Evolutionary conservation across 2,888 invertebrate genomes (phyloP), one percentile per base, ranked within the genome.

Genomic region (Apantesis nais): DNA sequence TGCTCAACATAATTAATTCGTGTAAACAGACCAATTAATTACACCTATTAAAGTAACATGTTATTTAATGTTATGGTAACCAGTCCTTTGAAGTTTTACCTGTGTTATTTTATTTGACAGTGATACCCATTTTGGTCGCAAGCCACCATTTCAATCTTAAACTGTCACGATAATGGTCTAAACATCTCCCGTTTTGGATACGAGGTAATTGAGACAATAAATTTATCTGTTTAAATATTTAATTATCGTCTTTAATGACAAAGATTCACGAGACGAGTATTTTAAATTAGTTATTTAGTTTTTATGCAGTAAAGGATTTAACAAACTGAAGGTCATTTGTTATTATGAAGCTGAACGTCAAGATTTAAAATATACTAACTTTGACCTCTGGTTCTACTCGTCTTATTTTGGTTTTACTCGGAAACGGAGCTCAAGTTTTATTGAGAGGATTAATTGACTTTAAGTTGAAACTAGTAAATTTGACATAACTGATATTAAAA

Each of bases 11-110:
- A 77, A 84, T 82, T 78, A 84, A 82, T 81, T 85, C 69, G 70
- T 72, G 77, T 82, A 76, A 82, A 79, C 79, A 79, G 79, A 72
- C 75, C 73, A 73, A 78, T 72, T 86, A 86, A 86, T 86, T 82
- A 82, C 72, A 29, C 70, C 79, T 75, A 76, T 83, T 85, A 85
- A 76, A 73, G 76, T 78, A 66, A 78, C 75, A 67, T 69, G 74
- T 80, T 80, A 77, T 75, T 82, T 85, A 78, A 81, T 76, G 75
- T 78, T 73, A 78, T 78, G 63, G 71, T 67, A 61, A 67, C 61
- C 44, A 48, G 44, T 61, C 67, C 83, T 82, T 82, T 83, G 77
- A 74, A 74, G 82, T 78, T 76, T 76, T 76, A 78, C 78, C 77
- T 82, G 75, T 72, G 71, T 70, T 60, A 58, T 77, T 75, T 75